Conservation (phyloP, 2,888 invertebrate genomes). For the Lissocephala sabroskyi region DNA sequence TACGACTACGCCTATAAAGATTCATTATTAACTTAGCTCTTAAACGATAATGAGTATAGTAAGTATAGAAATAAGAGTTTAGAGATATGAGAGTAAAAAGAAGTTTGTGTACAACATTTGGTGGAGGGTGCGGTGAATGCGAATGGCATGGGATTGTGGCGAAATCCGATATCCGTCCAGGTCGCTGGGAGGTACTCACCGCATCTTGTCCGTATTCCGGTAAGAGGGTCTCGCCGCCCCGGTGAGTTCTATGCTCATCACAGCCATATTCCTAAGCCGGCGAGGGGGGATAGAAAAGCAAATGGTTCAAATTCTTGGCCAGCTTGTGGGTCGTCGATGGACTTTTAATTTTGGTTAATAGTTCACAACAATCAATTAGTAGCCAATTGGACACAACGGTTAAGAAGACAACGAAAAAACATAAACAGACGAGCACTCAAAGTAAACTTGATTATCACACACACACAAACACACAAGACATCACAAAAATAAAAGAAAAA, state of each 20-base stretch:
- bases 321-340: slow-evolving; percentile 17
- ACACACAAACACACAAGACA: background rate
- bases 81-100: too few species aligned
- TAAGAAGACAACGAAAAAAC: slow-evolving; percentile 24
- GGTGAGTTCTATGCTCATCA: slow-evolving; percentile 72
- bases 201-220: slow-evolving; percentile 72
- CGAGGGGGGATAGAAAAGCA: slow-evolving; percentile 30
- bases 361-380: slow-evolving; percentile 35
- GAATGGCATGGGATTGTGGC: too few species aligned
- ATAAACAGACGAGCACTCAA: slow-evolving; percentile 24
- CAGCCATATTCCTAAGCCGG: slow-evolving; percentile 72
- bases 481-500: slow-evolving; percentile 14
- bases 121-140: too few species aligned
- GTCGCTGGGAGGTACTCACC: slow-evolving; percentile 65
- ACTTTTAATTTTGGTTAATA: slow-evolving; percentile 16
- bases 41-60: too few species aligned
- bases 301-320: slow-evolving; percentile 7
- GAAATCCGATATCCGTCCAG: too few species aligned
- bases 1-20: too few species aligned
- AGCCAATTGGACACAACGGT: slow-evolving; percentile 45
- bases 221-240: slow-evolving; percentile 72
- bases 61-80: too few species aligned
- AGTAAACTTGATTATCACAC: background rate
- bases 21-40: too few species aligned
- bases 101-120: too few species aligned